Base-by-base conservation (phyloP, 1,140 invertebrate species). In the Drosophila suzukii region DNA sequence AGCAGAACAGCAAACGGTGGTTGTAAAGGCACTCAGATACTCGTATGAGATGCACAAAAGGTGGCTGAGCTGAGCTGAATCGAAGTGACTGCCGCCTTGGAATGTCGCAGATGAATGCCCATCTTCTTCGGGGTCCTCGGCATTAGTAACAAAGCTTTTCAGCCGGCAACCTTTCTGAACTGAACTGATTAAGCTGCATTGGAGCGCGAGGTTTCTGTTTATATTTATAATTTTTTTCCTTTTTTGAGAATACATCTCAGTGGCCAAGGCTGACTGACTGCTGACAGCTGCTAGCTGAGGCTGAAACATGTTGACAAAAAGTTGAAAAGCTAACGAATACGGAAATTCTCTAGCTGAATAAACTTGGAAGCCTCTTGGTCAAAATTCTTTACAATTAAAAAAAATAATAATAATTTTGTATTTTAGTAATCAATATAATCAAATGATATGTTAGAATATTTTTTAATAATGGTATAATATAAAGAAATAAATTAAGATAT, bases 171-270 rank as follows among this genome's bases (percentile, higher is more conserved):
- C 83, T 88, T 75, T 88, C 62, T 74, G 80, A 79, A 75, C 62
- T 72, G 76, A 81, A 86, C 78, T 88, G 82, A 86, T 86, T 86
- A 86, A 88, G 83, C 82, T 74, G 67, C 75, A 83, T 57, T 80
- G 63, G 49, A 81, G 68, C 81, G 68, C 62, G 56, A 24, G 53
- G 50, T 47, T 60, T 63, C 47, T 75, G 62, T 36, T 67, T 43
- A 58, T 51, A 49, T 51, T 60, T 71, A 47, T 71, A 57, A 59
- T 61, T 75, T 34, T 49, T 20, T 13, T 36, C 49, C 57, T 70
- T 49, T 51, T 51, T 50, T 63, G 47, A 36, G 24, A 34, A 11
- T 13, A 70, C 27, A 68, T 70, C 67, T 66, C 39, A 39, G 71
- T 65, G 68, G 38, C 71, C 70, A 62, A 73, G 61, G 60, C 75